These are phyloP conservation scores for Tarsius wallacei DNA, from an alignment of 2,797 vertebrate species.

Conservation along the genomic window DNA sequence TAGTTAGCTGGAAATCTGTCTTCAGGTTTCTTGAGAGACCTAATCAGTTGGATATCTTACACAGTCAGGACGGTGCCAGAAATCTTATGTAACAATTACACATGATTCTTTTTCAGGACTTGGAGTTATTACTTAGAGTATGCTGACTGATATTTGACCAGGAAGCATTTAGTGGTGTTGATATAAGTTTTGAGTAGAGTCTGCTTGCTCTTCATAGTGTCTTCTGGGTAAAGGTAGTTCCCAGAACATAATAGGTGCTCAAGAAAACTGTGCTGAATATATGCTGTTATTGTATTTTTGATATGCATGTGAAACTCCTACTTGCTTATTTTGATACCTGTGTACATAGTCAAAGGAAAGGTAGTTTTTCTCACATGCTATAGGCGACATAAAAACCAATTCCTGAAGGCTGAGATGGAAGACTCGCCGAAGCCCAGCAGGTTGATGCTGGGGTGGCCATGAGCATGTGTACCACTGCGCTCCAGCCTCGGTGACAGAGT, in stretches of 20 bases:
- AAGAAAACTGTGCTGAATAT: neutral
- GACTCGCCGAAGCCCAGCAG: too few species aligned
- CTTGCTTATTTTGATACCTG: neutral
- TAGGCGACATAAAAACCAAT: neutral
- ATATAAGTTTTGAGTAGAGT: neutral
- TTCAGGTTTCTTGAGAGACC: conserved; percentile 17
- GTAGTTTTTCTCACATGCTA: neutral
- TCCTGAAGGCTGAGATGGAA: neutral
- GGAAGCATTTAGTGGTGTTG: neutral
- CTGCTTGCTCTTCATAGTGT: neutral
- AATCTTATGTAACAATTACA: neutral
- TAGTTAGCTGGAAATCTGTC: neutral
- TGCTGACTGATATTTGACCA: neutral
- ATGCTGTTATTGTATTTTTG: neutral
- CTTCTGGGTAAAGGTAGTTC: neutral
- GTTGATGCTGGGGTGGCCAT: too few species aligned
- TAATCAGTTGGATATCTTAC: neutral
- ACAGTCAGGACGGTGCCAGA: neutral
- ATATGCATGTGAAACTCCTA: neutral
- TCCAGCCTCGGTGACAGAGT: too few species aligned
- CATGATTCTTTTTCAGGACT: conserved; percentile 17
- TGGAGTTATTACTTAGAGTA: neutral
- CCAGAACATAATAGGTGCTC: neutral
- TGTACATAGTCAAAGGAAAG: neutral
- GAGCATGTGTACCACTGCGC: too few species aligned